Percentiles rank a stretch among this genome's conserved stretches.
These are phyloP conservation scores for Chaenogobius annularis DNA, from an alignment of 2,113 vertebrate species.

Conservation along the genomic window DNA sequence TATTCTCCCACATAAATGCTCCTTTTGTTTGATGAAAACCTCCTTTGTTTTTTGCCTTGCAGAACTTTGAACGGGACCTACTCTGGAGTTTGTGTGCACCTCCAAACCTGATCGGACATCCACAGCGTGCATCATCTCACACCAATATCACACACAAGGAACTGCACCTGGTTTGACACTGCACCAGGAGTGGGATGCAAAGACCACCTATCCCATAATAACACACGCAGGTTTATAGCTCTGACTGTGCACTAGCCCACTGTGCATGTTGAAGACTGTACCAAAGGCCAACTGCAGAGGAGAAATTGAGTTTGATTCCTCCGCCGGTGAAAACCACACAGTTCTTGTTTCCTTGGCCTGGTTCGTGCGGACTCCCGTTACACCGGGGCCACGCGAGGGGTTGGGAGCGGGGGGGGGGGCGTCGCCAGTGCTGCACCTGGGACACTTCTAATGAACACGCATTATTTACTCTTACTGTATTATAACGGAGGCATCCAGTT, in stretches of 20 bases:
- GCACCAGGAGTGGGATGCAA: too few relatives aligned
- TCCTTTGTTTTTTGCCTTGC: neutral
- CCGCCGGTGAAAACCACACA: constrained; percentile 37
- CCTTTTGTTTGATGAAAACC: neutral
- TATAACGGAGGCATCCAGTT: constrained; percentile 18
- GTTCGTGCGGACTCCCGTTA: constrained; percentile 40
- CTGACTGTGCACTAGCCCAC: neutral
- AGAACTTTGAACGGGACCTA: neutral
- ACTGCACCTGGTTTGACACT: neutral
- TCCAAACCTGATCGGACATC: neutral
- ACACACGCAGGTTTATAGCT: neutral
- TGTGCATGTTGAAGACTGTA: neutral
- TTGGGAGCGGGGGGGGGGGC: constrained; percentile 14
- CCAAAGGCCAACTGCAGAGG: constrained; percentile 40
- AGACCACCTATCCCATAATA: neutral
- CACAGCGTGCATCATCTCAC: neutral
- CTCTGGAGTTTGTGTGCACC: neutral
- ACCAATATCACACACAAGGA: neutral
- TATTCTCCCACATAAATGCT: neutral
- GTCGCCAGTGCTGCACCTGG: constrained; percentile 9
- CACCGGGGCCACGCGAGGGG: constrained; percentile 2
- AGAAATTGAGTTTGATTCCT: constrained; percentile 37
- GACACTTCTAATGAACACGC: constrained; percentile 27
- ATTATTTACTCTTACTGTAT: constrained; percentile 48
- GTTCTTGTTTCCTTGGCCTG: constrained; percentile 56